A percentile compares a stretch with the other conserved stretches of the same genome.
Conservation (phyloP, 2,113 vertebrate genomes). For the Hippocampus barbouri region DNA sequence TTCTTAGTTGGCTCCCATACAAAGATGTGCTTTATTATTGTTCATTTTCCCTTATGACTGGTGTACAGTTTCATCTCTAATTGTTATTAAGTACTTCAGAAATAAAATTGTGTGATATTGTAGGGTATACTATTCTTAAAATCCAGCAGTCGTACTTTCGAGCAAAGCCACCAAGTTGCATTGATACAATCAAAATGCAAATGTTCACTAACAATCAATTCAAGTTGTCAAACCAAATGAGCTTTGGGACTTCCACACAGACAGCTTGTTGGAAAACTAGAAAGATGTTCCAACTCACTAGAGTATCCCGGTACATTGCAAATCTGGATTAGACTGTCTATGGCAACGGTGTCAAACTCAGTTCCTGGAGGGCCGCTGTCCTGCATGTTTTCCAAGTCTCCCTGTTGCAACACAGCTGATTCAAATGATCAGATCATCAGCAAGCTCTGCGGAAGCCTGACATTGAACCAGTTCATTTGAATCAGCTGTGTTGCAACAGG, state of each 20-base stretch:
- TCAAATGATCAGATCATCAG: too few species aligned
- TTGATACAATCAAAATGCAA: not conserved
- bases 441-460: too few species aligned
- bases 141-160: too few species aligned
- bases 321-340: not conserved
- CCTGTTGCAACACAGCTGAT: too few species aligned
- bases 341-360: too few species aligned
- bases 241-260: not conserved
- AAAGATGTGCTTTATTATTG: too few species aligned
- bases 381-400: too few species aligned
- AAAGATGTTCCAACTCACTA: not conserved
- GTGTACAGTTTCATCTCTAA: not conserved
- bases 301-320: not conserved
- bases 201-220: constrained; percentile 2
- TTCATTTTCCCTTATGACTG: too few species aligned
- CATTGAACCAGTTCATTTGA: too few species aligned
- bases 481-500: too few species aligned
- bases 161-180: not conserved
- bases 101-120: not conserved
- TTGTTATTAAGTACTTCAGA: not conserved
- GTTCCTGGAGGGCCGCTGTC: too few species aligned
- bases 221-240: not conserved
- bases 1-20: too few species aligned
- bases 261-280: not conserved
- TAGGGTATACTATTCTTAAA: not conserved